Conservation (phyloP, 2,797 vertebrate genomes). For the Sorex maritimensis region DNA sequence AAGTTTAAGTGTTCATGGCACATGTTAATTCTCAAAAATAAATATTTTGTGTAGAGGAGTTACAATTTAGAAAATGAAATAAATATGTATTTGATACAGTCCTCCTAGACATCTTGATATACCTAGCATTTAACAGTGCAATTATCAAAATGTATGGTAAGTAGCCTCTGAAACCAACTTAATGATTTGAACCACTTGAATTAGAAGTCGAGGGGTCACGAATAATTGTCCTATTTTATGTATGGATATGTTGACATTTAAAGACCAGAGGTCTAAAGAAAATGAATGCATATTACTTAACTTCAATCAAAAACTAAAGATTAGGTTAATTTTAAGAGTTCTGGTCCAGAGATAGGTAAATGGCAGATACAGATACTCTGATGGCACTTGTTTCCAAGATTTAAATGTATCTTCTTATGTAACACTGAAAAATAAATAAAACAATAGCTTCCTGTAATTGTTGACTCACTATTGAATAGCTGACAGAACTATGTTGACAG, state of each 20-base stretch:
- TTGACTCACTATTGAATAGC: constrained; percentile 63
- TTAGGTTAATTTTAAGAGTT: constrained; percentile 58
- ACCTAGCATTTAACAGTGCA: constrained; percentile 18
- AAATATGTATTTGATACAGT: constrained; percentile 53
- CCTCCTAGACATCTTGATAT: neutral
- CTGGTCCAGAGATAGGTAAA: neutral
- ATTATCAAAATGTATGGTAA: constrained; percentile 43
- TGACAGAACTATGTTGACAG: constrained; percentile 53
- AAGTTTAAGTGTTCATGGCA: constrained; percentile 76
- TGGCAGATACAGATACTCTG: neutral
- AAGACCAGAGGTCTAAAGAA: constrained; percentile 17
- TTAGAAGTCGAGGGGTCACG: constrained; percentile 33
- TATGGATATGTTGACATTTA: constrained; percentile 61
- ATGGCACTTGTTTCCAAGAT: constrained; percentile 8
- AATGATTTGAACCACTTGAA: constrained; percentile 49
- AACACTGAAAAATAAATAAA: constrained; percentile 64
- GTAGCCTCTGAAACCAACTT: neutral
- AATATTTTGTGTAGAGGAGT: constrained; percentile 55
- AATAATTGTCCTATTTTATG: constrained; percentile 68
- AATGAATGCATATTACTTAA: constrained; percentile 21
- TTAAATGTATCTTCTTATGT: constrained; percentile 25
- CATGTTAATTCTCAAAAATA: constrained; percentile 69
- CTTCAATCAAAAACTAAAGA: constrained; percentile 52
- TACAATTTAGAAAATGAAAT: constrained; percentile 31
- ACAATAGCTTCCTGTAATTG: constrained; percentile 40